These are phyloP conservation scores for Crotophaga sulcirostris DNA, from an alignment of 2,113 vertebrate genomes.

Conservation along the genomic window DNA sequence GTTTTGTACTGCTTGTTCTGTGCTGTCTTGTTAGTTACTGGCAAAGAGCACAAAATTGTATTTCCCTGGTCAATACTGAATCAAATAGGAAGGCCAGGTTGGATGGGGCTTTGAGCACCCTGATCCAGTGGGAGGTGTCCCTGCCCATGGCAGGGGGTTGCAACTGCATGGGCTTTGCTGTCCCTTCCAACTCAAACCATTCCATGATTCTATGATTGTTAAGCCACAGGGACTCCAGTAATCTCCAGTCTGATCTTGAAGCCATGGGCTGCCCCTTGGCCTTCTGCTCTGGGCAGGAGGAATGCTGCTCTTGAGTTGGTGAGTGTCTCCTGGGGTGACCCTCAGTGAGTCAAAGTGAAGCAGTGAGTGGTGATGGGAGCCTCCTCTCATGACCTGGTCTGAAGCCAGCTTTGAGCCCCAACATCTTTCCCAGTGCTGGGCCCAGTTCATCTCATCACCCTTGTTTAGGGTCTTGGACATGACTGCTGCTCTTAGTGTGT, in stretches of 20 bases:
- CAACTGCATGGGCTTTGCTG: too few species aligned
- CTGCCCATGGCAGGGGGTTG: too few species aligned
- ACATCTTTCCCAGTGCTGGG: neutral
- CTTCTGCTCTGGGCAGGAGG: neutral
- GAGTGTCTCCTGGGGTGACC: neutral
- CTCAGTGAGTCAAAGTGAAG: fast-evolving
- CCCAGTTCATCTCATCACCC: neutral
- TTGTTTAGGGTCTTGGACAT: neutral
- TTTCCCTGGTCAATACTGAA: neutral
- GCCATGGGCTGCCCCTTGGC: neutral
- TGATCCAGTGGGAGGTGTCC: too few species aligned
- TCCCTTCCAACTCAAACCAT: too few species aligned
- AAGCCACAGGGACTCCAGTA: neutral
- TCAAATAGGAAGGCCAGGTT: neutral
- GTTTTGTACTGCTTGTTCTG: neutral
- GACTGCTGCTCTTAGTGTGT: fast-evolving
- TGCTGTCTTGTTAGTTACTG: neutral
- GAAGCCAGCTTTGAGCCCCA: neutral
- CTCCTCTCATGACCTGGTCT: neutral
- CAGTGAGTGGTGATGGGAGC: fast-evolving
- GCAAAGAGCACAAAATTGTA: neutral
- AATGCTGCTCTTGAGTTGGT: neutral
- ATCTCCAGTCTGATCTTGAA: neutral
- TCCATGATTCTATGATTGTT: too few species aligned
- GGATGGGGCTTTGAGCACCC: too few species aligned